These are phyloP conservation scores for Pitangus sulphuratus DNA, from an alignment of 2,797 vertebrate genomes.

Conservation along the genomic window DNA sequence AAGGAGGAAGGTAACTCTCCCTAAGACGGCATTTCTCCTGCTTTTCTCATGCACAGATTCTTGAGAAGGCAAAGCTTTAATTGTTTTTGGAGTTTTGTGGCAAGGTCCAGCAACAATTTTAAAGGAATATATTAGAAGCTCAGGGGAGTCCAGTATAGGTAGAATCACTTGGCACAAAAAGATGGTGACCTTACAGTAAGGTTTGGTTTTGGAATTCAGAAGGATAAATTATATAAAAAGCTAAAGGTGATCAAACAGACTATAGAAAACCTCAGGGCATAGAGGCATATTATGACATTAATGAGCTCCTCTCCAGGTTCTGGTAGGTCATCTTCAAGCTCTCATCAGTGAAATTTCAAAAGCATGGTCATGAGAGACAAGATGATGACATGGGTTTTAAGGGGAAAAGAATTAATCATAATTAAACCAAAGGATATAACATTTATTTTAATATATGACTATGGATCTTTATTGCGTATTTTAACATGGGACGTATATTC, in stretches of 20 bases:
- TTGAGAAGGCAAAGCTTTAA: not conserved
- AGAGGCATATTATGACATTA: not conserved
- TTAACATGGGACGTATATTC: not conserved
- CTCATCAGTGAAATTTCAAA: not conserved
- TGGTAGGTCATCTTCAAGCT: not conserved
- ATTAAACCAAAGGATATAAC: not conserved
- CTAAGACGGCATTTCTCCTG: not conserved
- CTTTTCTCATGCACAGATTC: not conserved
- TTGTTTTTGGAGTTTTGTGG: not conserved
- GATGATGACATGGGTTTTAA: not conserved
- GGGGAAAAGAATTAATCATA: accelerated
- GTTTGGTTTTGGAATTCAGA: not conserved
- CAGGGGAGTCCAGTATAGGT: not conserved
- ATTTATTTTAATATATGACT: not conserved
- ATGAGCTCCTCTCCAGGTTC: not conserved
- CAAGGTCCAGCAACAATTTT: not conserved
- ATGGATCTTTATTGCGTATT: not conserved
- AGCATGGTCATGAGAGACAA: not conserved
- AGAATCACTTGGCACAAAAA: not conserved
- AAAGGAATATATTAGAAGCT: not conserved
- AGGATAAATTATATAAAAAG: not conserved
- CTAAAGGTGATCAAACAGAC: not conserved
- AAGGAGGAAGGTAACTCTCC: not conserved
- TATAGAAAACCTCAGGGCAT: not conserved
- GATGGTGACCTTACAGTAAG: not conserved